Evolutionary conservation across 35 echinoderm and acorn worm species (phyloP).

Genomic region (Apostichopus japonicus): DNA sequence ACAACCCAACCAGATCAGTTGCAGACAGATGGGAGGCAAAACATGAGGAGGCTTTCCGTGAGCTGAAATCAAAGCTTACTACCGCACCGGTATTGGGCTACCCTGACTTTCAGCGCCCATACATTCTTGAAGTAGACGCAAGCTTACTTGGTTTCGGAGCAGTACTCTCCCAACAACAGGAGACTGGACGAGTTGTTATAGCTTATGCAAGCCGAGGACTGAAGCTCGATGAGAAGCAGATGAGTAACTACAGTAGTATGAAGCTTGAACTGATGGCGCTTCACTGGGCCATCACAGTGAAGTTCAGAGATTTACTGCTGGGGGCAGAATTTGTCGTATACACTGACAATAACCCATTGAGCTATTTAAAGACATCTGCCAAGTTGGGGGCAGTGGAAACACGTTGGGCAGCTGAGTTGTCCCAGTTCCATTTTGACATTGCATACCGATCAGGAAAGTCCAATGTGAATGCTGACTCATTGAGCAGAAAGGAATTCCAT

Average conservation of each 20-base stretch:
- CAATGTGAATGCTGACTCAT: constrained; percentile 66
- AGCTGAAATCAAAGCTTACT: background rate
- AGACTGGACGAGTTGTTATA: constrained; percentile 46
- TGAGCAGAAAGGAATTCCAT: constrained; percentile 57
- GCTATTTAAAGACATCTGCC: constrained; percentile 59
- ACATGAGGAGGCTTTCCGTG: background rate
- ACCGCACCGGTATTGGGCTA: constrained; percentile 28
- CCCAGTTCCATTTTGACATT: constrained; percentile 61
- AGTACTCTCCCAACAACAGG: constrained; percentile 75
- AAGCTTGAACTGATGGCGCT: constrained; percentile 79
- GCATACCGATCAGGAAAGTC: constrained; percentile 61
- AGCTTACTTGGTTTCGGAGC: constrained; percentile 66
- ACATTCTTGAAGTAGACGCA: constrained; percentile 46
- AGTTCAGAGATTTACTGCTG: constrained; percentile 63
- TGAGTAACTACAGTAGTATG: constrained; percentile 76
- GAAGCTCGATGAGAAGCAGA: constrained; percentile 54
- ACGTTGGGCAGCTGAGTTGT: constrained; percentile 68
- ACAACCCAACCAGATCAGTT: background rate
- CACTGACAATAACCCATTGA: constrained; percentile 84
- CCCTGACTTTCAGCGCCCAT: background rate
- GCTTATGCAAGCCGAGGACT: constrained; percentile 73
- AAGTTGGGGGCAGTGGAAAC: constrained; percentile 74
- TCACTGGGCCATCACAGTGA: constrained; percentile 65
- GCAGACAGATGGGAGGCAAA: constrained; percentile 65
- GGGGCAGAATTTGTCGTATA: constrained; percentile 45